Base-by-base conservation (phyloP, 2,888 invertebrate species). In the Dioctria linearis region DNA sequence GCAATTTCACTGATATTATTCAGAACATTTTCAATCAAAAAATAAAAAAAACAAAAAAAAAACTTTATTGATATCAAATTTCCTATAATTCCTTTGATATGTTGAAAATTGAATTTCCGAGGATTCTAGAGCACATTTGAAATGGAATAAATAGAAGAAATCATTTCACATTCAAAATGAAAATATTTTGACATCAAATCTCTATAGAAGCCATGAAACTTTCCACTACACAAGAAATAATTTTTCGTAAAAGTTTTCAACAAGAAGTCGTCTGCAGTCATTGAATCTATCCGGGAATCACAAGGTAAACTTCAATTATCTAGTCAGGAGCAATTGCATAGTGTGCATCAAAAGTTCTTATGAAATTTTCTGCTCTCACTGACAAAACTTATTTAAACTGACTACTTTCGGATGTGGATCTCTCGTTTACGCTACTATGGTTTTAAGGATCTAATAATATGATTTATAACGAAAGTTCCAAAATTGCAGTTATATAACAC, bases 231-330 rank as follows among this genome's bases (percentile, higher is more conserved):
- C 5, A 4, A 13, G 39, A 25, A 61, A 61, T 61, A 61, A 61
- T 61, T 25, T 61, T 25, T 61, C 4, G 61, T 61, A 61, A 61
- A 61, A 61, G 37, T 57, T 61, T 61, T 39, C 11, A 25, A 25
- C 37, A 61, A 61, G 61, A 61, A 61, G 61, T 8, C 51, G 2
- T 51, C 61, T 39, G 37, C 39, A 61, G 25, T 25, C 37, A 25
- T 8, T 1, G 39, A 6, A 61, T 61, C 61, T 39, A 61, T 61
- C 73, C n/a, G 40, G 73, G 5, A 71, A 39, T 73, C 54, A 73
- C n/a, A 73, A 57, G 73, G 73, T 57, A 73, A 73, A 73, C 57
- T 73, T 73, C 73, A 73, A 73, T 73, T 73, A 25, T 25, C 25
- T 25, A 73, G 73, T 57, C 59, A 9, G 25, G 42, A 73, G 73